Conservation (phyloP, 2,113 vertebrate species). For the Probosciger aterrimus region DNA sequence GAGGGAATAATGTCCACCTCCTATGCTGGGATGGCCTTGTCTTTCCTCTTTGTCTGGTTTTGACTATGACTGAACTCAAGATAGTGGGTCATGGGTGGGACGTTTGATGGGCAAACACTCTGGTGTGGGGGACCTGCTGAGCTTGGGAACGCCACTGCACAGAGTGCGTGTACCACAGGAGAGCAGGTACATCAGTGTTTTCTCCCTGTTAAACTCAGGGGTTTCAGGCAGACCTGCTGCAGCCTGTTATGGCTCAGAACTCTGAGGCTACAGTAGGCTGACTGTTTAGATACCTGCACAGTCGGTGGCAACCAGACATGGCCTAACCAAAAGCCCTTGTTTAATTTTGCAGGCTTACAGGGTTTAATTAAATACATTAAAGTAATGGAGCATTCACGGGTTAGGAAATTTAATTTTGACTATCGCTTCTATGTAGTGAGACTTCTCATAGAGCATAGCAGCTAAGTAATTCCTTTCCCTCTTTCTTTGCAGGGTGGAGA, state of each 20-base stretch:
- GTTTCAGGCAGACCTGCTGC: not conserved
- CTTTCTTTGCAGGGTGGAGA: conserved; percentile 85
- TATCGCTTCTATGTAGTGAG: not conserved
- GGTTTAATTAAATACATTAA: not conserved
- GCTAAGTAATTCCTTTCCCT: not conserved
- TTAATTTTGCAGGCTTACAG: not conserved
- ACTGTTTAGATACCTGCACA: not conserved
- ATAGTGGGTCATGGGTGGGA: not conserved
- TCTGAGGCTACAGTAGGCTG: not conserved
- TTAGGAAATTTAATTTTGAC: not conserved
- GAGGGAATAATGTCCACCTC: not conserved
- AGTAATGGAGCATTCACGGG: not conserved
- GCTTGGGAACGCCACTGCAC: not conserved
- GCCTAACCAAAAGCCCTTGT: not conserved
- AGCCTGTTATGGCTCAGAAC: not conserved
- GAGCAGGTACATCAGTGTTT: not conserved
- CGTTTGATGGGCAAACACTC: not conserved
- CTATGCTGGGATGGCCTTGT: not conserved
- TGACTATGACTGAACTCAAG: accelerated
- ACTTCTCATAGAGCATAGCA: not conserved
- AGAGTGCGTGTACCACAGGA: not conserved
- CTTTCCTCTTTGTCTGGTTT: not conserved
- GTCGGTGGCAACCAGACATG: not conserved
- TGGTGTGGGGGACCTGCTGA: not conserved
- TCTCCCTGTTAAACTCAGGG: not conserved